phyloP scores from a whole-genome alignment of 1,140 invertebrate genomes.

The Musca domestica region DNA sequence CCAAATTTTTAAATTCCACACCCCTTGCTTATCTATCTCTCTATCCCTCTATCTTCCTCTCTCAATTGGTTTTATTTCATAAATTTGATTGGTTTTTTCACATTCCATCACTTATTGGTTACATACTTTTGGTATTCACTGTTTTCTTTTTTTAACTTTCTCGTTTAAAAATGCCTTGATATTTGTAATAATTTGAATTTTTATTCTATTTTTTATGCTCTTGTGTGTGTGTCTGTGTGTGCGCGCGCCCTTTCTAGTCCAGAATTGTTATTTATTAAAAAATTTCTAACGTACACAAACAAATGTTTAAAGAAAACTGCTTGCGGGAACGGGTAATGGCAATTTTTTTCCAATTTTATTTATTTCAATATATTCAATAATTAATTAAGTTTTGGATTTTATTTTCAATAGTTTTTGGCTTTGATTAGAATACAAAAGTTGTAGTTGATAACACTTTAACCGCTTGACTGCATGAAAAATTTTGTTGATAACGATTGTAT shows the following conservation, averaged over 20 bases:
- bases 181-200: neutral
- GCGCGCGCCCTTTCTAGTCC: neutral
- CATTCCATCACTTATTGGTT: too few species aligned
- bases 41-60: too few species aligned
- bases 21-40: too few species aligned
- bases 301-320: conserved; percentile 14
- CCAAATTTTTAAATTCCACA: neutral
- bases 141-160: neutral
- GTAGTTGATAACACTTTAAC: too few species aligned
- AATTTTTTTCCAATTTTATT: conserved; percentile 29
- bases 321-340: conserved; percentile 34
- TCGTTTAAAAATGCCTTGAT: neutral
- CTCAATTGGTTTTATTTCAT: neutral
- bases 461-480: conserved; percentile 6
- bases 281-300: too few species aligned
- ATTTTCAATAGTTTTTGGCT: conserved; percentile 5
- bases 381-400: neutral
- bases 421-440: neutral
- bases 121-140: too few species aligned
- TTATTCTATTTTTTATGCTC: neutral
- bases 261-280: too few species aligned
- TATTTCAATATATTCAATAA: neutral
- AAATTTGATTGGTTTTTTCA: too few species aligned
- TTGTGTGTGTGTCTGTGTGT: neutral
- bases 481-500: too few species aligned